Base-by-base conservation (phyloP, 2,797 vertebrate species). In the Poeciliopsis turneri region DNA sequence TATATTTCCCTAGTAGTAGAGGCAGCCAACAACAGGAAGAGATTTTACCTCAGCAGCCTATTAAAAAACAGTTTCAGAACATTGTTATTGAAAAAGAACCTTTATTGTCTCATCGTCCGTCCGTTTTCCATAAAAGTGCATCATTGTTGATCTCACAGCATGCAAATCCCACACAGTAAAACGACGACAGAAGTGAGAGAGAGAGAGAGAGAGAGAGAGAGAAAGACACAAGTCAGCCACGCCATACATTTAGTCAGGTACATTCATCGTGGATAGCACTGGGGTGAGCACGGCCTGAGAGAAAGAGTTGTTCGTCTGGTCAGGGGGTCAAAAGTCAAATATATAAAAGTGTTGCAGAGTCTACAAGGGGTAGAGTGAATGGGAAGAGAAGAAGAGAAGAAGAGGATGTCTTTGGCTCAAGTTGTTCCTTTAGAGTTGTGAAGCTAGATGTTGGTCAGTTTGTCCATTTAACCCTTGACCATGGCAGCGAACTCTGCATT, bases 91-190 rank as follows among this genome's bases (percentile, higher is more conserved):
- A 93, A 96, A 96, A 96, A 96, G 93, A 95, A 94, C 86, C 88
- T 95, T 95, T 96, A 95, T 90, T 93, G 88, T 94, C 92, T 94
- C 92, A 94, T 93, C 84, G 74, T 95, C 92, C 70, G 87, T 92
- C 89, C 85, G 83, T 93, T 95, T 94, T 90, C 94, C 91, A 84
- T 85, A 93, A 95, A 95, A 95, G 93, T 95, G 92, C 95, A 95
- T 93, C 86, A 91, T 93, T 80, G 85, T 84, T 92, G 95, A 95
- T 95, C 91, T 94, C 92, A 94, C 84, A 91, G 85, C 90, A 87
- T 90, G 87, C 92, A 94, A 94, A 94, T 89, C 92, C 92, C 90
- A 94, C 84, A 89, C 69, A 92, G 85, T 92, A 93, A 93, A 92
- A 92, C 72, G 81, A 94, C 77, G 84, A 92, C 93, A 94, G 89